phyloP scores from a whole-genome alignment of 2,113 vertebrate genomes.

The Amphiprion percula region DNA sequence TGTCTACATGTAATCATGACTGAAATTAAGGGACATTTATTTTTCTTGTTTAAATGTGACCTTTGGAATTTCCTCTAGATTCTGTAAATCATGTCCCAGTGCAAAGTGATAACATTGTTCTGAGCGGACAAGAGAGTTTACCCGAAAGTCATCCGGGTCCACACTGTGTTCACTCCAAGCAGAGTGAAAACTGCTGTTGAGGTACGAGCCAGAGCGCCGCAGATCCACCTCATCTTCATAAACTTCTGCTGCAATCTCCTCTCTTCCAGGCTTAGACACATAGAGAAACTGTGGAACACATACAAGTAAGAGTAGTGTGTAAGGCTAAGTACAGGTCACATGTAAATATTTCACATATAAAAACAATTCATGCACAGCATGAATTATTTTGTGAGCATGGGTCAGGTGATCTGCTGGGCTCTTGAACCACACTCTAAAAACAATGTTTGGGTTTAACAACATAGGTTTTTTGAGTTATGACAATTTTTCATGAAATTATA shows the following conservation, averaged over 20 bases:
- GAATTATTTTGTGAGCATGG: not conserved
- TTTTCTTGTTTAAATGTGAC: conserved; percentile 41
- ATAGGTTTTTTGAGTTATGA: too few relatives aligned
- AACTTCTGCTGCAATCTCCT: conserved; percentile 93
- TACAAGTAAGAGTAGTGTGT: not conserved
- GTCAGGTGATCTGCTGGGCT: not conserved
- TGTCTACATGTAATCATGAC: conserved; percentile 25
- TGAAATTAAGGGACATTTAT: conserved; percentile 46
- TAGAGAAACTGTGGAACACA: conserved; percentile 86
- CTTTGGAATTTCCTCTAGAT: conserved; percentile 45
- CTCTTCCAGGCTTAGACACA: conserved; percentile 83
- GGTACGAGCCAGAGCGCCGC: conserved; percentile 87
- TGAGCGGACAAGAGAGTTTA: conserved; percentile 75
- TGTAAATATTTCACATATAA: not conserved
- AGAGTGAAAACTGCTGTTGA: conserved; percentile 93
- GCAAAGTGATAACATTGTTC: conserved; percentile 51
- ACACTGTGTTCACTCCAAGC: conserved; percentile 93
- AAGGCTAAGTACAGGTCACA: not conserved
- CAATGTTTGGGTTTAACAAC: too few relatives aligned
- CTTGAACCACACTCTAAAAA: too few relatives aligned
- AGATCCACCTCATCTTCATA: conserved; percentile 95
- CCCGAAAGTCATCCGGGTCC: conserved; percentile 96
- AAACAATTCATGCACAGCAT: too few relatives aligned
- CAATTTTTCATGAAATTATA: too few relatives aligned
- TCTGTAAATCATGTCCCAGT: conserved; percentile 30